Evolutionary conservation across 1,140 invertebrate species (phyloP), one percentile per base, ranked within the genome.

Genomic region (Trichonephila inaurata): DNA sequence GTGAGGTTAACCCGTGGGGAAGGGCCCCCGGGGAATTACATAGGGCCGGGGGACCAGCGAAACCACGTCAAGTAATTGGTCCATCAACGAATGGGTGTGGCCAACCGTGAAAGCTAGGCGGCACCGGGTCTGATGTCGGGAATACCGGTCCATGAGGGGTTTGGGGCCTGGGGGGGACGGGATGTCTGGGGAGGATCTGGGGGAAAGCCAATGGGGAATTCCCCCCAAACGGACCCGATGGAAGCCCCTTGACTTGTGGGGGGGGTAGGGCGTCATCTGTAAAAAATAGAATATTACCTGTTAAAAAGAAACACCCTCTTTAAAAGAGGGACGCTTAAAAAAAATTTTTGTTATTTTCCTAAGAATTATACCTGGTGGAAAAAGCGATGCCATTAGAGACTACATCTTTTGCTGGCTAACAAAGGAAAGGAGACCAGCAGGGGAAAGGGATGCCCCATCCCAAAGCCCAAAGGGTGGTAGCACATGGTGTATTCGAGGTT

Each of bases 21-120:
- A 95, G 5, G 95, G 95, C 94, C 94, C 94, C 81, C 94, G 91
- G 2, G 94, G 21, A 1, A 24, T 51, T 6, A 94, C 95, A 69
- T 92, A 94, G 1, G 91, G 60, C 18, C 95, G 94, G 12, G 94
- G 69, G 2, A 94, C 86, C 5, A 95, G 58, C 3, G 89, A 61
- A 95, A 94, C 88, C 94, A 95, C 2, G 69, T 2, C 95, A 94
- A 16, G 81, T 94, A 94, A 14, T 90, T 24, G 4, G 40, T 18
- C 81, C 82, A 64, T 95, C 0, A 24, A 61, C 2, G 94, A 89
- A 51, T 94, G 92, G 60, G 92, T 85, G 16, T 61, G 28, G 12
- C 94, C 85, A 4, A 87, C 24, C 1, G 90, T 89, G 4, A 94
- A 12, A 58, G 85, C 66, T 3, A 89, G 60, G 0, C 86, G 66